Evolutionary conservation across 2,888 invertebrate genomes (phyloP), one percentile per base, ranked within the genome.

Genomic region (Drosophila hamatofila): DNA sequence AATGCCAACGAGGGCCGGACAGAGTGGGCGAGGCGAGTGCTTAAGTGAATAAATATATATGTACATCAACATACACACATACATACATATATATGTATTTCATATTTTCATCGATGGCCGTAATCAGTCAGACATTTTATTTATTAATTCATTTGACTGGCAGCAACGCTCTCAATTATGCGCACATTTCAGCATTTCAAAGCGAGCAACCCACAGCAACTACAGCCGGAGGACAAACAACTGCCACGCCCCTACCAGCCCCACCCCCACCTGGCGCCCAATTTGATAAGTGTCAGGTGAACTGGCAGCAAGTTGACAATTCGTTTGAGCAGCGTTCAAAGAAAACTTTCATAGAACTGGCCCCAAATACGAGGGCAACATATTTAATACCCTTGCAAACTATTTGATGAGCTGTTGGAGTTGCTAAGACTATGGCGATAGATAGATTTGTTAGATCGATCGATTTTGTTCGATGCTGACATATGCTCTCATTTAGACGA

Each of bases 81-180:
- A 5, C 14, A 11, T 16, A 56, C 60, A 49, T 16, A 0, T 33
- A 16, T 44, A 8, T 42, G 12, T 11, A 33, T 16, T 35, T 21
- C 1, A n/a, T 11, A 30, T 42, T 30, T 68, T 56, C 72, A 75
- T 82, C 81, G 74, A 83, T 83, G 69, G 74, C 70, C 58, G 67
- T 78, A 80, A 83, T 84, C 88, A 69, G 72, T 74, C 57, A 56
- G 58, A 58, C 62, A 35, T 56, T 60, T 57, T 60, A 60, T 60
- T 63, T 62, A 66, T 70, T 66, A 70, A 63, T 64, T 64, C 64
- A 58, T 64, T 52, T 39, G 37, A 23, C 69, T 68, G 56, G 27
- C 44, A 60, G 23, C 39, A 56, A 44, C 48, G 25, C 39, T 44
- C 23, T 52, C 64, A 78, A 68, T 74, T 78, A 65, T 59, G 63